Evolutionary conservation across 2,797 vertebrate species (phyloP).

Genomic region (Alectoris magna): DNA sequence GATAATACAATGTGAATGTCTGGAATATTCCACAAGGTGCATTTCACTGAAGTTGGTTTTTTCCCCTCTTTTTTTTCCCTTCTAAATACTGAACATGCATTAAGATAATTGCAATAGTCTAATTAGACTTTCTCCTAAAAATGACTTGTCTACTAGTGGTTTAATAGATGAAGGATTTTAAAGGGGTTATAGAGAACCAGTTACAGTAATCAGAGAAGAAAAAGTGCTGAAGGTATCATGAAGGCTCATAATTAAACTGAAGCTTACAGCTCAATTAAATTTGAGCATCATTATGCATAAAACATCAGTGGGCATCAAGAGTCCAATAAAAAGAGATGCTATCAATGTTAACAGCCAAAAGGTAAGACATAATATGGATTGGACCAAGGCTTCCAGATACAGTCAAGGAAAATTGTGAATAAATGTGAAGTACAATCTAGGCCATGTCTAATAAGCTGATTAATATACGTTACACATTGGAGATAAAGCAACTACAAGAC

Average conservation of each 20-base stretch:
- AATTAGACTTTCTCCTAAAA: constrained; percentile 75
- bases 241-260: constrained; percentile 81
- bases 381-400: constrained; percentile 31
- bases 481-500: constrained; percentile 6
- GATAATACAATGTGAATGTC: constrained; percentile 31
- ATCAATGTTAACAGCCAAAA: constrained; percentile 71
- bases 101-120: constrained; percentile 71
- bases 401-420: constrained; percentile 58
- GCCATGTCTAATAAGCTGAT: constrained; percentile 30
- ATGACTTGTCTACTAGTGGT: constrained; percentile 61
- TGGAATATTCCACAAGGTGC: constrained; percentile 47
- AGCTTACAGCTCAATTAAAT: constrained; percentile 82
- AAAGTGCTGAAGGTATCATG: constrained; percentile 78
- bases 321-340: constrained; percentile 71
- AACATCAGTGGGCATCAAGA: constrained; percentile 73
- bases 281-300: constrained; percentile 80
- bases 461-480: constrained; percentile 22
- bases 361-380: constrained; percentile 62
- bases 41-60: constrained; percentile 23
- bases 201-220: constrained; percentile 76
- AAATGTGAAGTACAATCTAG: constrained; percentile 35
- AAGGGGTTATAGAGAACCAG: constrained; percentile 65
- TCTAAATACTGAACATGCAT: constrained; percentile 58
- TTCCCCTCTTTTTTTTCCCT: background rate
- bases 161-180: constrained; percentile 77